These are phyloP conservation scores for Tachyglossus aculeatus DNA, from an alignment of 2,797 vertebrate genomes.

Conservation along the genomic window DNA sequence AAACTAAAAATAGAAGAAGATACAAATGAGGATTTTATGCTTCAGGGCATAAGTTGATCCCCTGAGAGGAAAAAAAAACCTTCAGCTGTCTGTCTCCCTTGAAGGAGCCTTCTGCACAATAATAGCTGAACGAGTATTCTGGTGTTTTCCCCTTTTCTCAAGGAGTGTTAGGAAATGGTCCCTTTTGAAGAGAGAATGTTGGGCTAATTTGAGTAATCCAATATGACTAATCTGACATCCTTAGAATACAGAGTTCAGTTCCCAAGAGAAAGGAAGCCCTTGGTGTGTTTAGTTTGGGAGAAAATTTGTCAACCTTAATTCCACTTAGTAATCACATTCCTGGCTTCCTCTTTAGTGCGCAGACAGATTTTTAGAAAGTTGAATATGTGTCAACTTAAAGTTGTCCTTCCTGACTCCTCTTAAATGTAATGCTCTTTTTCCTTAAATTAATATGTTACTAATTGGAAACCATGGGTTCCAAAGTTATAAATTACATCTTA, in stretches of 20 bases:
- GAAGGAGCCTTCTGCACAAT: conserved; percentile 5
- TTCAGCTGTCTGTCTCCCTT: conserved; percentile 1
- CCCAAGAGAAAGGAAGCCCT: conserved; percentile 27
- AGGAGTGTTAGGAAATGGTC: conserved; percentile 10
- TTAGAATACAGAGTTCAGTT: conserved; percentile 25
- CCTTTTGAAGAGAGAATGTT: conserved; percentile 1
- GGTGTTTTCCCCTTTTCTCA: conserved; percentile 12
- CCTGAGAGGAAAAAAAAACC: background rate
- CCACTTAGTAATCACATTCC: conserved; percentile 13
- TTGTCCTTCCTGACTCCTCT: conserved; percentile 23
- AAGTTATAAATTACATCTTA: conserved; percentile 39
- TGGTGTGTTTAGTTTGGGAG: conserved; percentile 23
- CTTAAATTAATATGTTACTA: conserved; percentile 48
- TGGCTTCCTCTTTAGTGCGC: conserved; percentile 24
- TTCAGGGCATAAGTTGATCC: background rate
- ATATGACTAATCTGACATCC: conserved; percentile 36
- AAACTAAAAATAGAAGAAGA: background rate
- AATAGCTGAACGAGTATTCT: background rate
- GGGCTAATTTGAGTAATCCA: background rate
- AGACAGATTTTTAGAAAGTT: no score
- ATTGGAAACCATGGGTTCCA: conserved; percentile 36
- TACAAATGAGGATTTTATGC: background rate
- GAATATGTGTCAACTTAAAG: conserved; percentile 39
- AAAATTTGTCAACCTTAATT: conserved; percentile 11
- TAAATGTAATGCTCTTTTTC: conserved; percentile 35